Conservation (phyloP, 2,888 invertebrate genomes). For the Andrena trimmerana region DNA sequence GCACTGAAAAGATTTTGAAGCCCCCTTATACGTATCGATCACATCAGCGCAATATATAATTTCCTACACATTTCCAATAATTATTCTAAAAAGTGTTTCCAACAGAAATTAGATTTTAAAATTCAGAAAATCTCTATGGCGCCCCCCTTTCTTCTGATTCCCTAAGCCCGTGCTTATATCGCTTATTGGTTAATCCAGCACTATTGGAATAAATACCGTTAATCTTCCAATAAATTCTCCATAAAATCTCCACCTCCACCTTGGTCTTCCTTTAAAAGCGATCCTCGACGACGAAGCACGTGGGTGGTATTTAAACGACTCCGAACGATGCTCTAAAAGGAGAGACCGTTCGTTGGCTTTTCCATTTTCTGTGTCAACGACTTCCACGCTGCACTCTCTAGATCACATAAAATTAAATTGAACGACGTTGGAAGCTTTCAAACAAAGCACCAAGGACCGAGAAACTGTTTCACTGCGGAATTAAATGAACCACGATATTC, state of each 20-base stretch:
- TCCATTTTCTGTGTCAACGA: slow-evolving; percentile 7
- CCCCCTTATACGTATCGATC: no score
- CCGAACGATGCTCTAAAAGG: not conserved
- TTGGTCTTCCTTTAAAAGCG: slow-evolving; percentile 1
- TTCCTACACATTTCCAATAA: not conserved
- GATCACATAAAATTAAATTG: not conserved
- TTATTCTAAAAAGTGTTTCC: not conserved
- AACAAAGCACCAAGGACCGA: no score
- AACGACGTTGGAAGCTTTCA: not conserved
- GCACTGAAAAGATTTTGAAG: no score
- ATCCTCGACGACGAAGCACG: not conserved
- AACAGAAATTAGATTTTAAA: no score
- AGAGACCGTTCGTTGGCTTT: not conserved
- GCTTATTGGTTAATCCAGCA: not conserved
- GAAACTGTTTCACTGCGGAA: no score
- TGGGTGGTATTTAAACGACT: slow-evolving; percentile 14
- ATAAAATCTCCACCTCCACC: not conserved
- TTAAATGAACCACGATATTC: no score
- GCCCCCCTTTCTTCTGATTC: no score
- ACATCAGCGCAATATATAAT: no score
- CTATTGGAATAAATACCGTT: not conserved
- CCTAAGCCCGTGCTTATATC: no score
- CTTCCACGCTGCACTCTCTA: not conserved
- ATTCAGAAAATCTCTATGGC: no score
- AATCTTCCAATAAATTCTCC: not conserved